Base-by-base conservation (phyloP, 2,113 vertebrate genomes). In the Phaethornis superciliosus region DNA sequence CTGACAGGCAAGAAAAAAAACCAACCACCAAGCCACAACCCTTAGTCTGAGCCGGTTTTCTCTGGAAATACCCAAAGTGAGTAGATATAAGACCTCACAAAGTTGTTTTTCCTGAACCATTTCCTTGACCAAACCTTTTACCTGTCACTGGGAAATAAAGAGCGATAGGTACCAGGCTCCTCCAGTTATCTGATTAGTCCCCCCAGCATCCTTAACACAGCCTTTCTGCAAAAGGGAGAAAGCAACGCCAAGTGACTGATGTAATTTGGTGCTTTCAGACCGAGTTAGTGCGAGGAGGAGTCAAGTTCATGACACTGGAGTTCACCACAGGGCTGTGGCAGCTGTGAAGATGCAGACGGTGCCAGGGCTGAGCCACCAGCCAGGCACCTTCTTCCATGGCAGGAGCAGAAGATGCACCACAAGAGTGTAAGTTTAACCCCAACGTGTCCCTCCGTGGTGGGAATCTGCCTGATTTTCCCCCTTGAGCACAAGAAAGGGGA, bases 61-160 rank as follows among this genome's bases (percentile, higher is more conserved):
- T 72, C 93, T 91, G 78, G 65, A 94, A 94, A 89, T 19, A 93
- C 49, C 68, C 72, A 87, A 78, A 90, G 71, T 46, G 62, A 79
- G 54, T 37, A 77, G 10, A 42, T 51, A 1, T 30, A 28, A 83
- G 69, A 89, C 76, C 85, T 40, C 88, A 75, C 79, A 86, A 88
- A 91, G 40, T 68, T 62, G 75, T 63, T 88, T 76, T 64, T 89
- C 40, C 75, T n/a, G 21, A 85, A 80, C 30, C 82, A 75, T 72
- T 22, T 78, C 67, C 42, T 91, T 94, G 89, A 83, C 76, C 79
- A 90, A 91, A 67, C 68, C 82, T 82, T 95, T 91, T 56, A 94
- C 81, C 33, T 7, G 81, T 80, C 76, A 44, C 75, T 37, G 58
- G 94, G 58, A 78, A 86, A 83, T 63, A 74, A 79, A 96, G 52